Base-by-base conservation (phyloP, 30 jellyfish, hydroid and myxozoan genomes). In the Morbakka virulenta region DNA sequence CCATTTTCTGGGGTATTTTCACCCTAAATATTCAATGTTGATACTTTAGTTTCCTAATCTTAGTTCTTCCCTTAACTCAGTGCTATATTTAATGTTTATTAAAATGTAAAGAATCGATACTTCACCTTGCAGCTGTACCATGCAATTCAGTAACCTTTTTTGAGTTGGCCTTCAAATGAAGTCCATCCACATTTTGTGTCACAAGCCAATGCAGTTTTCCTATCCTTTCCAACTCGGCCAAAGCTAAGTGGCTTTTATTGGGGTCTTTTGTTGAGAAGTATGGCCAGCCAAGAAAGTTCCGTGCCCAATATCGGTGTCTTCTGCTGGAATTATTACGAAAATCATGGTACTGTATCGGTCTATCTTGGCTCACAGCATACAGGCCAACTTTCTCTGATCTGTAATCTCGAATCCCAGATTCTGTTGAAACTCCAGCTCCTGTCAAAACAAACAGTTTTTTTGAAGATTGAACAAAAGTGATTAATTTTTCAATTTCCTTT, bases 361-460 rank as follows among this genome's bases (percentile, higher is more conserved):
- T 74, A 21, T 82, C 85, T 0, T 63, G 28, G 52, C 86, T 67
- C 64, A 84, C 76, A 3, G 89, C 81, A 73, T 89, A 89, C 51
- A 82, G 52, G 21, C 97, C 97, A 30, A 89, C 87, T 2, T 91
- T 91, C 32, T 82, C 95, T 14, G 97, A 89, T 0, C 97, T 70
- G 62, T 89, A 89, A 77, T 89, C 97, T 36, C 95, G 86, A 1
- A 89, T 89, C 3, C 97, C 96, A 1, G 96, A 89, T 71, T 89
- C 97, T 0, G 97, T 89, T 28, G 97, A 89, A 2, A 89, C 83
- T 0, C 97, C 97, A 26, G 97, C 97, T 32, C 97, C 97, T 17
- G 97, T 89, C 49, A 89, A 23, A 0, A 89, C 89, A 64, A 89
- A 77, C 31, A 89, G 81, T 72, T 82, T 64, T 62, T 61, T 57